Percentiles rank a stretch among this genome's conserved stretches.
phyloP scores from a whole-genome alignment of 2,888 invertebrate species.

The Rhopalosiphum nymphaeae region DNA sequence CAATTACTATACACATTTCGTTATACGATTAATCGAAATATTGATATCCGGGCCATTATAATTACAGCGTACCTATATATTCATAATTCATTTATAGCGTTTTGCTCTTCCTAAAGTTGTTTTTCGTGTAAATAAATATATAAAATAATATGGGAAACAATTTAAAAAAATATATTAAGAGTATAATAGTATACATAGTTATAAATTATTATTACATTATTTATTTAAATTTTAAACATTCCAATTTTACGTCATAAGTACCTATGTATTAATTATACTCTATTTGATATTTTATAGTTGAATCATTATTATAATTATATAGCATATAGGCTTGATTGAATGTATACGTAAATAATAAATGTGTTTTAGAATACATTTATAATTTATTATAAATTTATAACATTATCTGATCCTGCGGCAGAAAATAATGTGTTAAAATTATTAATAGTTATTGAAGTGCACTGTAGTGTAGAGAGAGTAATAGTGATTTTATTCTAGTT shows the following conservation, averaged over 20 bases:
- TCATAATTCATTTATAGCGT: not conserved
- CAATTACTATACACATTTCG: not conserved
- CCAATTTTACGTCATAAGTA: not conserved
- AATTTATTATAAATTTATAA: not conserved
- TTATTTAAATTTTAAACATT: not conserved
- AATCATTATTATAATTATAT: not conserved
- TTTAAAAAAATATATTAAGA: not conserved
- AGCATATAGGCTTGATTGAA: not conserved
- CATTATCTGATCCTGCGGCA: not conserved
- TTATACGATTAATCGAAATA: not conserved
- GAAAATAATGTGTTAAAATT: not conserved
- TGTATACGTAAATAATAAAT: not conserved
- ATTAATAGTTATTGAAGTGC: conserved; percentile 24
- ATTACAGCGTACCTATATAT: not conserved
- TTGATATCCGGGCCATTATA: not conserved
- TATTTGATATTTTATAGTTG: not conserved
- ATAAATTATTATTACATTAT: not conserved
- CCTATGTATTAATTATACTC: not conserved
- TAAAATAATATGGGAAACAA: not conserved
- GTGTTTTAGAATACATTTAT: not conserved
- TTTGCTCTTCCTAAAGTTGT: not conserved
- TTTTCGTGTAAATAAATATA: not conserved
- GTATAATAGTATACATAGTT: not conserved
- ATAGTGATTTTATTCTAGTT: conserved; percentile 13
- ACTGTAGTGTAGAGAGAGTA: not conserved